phyloP scores from a whole-genome alignment of 2,888 invertebrate genomes.

The Caenorhabditis japonica region DNA sequence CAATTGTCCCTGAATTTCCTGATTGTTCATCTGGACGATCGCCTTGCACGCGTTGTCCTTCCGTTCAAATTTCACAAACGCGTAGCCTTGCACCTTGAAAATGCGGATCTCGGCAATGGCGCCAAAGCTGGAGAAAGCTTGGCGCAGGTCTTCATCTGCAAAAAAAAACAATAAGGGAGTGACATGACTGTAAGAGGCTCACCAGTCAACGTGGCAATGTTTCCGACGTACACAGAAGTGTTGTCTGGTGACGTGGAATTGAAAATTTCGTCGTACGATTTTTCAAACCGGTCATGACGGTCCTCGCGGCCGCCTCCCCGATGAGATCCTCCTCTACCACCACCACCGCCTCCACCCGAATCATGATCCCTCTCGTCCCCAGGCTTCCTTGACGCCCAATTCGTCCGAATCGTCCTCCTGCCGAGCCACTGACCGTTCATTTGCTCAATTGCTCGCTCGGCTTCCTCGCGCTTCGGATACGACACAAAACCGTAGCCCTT shows the following conservation, averaged over 20 bases:
- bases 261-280: conserved; percentile 95
- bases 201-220: conserved; percentile 81
- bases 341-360: background rate
- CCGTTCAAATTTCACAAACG: conserved; percentile 86
- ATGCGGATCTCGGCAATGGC: conserved; percentile 95
- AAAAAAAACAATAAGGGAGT: conserved; percentile 17
- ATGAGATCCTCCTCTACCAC: background rate
- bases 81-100: conserved; percentile 93
- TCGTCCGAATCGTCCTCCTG: conserved; percentile 94
- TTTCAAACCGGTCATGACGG: conserved; percentile 35
- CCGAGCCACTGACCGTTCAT: conserved; percentile 99
- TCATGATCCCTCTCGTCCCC: conserved; percentile 79
- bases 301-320: background rate
- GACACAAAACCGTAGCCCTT: conserved; percentile 99
- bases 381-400: conserved; percentile 98
- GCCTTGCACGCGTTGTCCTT: conserved; percentile 98
- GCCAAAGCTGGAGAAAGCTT: conserved; percentile 93
- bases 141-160: conserved; percentile 93
- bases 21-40: conserved; percentile 94
- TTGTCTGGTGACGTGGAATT: conserved; percentile 98
- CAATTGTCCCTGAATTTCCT: conserved; percentile 92
- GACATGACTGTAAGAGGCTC: background rate
- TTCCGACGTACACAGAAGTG: conserved; percentile 98
- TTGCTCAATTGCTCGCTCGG: conserved; percentile 95
- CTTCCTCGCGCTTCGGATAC: conserved; percentile 98